Percentiles rank a stretch among this genome's conserved stretches.
Conservation (phyloP, 2,113 vertebrate genomes). For the Salvelinus sp. region DNA sequence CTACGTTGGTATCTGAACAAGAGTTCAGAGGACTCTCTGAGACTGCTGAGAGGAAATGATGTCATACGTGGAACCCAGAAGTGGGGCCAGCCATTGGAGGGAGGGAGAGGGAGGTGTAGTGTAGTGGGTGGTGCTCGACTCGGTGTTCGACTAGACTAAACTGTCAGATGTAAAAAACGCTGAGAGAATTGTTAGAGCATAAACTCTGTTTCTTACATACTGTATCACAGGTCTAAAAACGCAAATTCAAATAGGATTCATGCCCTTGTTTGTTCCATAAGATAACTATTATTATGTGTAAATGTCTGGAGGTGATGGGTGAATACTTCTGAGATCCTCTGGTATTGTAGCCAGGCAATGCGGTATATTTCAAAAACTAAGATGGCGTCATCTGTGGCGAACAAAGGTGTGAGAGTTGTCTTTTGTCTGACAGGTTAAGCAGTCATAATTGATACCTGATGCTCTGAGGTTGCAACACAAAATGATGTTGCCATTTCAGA, state of each 20-base stretch:
- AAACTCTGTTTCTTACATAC: neutral
- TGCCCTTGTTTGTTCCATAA: neutral
- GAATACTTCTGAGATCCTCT: neutral
- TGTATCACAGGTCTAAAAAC: neutral
- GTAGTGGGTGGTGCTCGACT: neutral
- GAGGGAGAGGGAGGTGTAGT: neutral
- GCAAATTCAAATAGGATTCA: neutral
- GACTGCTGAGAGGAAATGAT: neutral
- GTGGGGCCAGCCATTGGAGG: neutral
- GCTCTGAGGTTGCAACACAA: neutral
- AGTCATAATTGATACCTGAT: neutral
- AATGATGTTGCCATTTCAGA: neutral
- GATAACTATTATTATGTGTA: no score
- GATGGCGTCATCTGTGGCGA: no score
- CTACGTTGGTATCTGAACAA: neutral
- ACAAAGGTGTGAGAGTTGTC: neutral
- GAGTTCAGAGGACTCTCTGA: conserved; percentile 5
- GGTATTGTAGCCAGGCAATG: neutral
- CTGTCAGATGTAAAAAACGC: neutral
- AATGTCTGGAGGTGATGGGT: neutral
- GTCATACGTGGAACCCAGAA: conserved; percentile 10
- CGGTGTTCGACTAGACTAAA: neutral
- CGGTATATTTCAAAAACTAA: neutral
- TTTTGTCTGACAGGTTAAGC: conserved; percentile 9
- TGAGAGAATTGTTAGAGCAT: neutral